Percentiles rank a stretch among this genome's conserved stretches.
Conservation (phyloP, 1,140 invertebrate genomes). For the Bicyclus anynana region DNA sequence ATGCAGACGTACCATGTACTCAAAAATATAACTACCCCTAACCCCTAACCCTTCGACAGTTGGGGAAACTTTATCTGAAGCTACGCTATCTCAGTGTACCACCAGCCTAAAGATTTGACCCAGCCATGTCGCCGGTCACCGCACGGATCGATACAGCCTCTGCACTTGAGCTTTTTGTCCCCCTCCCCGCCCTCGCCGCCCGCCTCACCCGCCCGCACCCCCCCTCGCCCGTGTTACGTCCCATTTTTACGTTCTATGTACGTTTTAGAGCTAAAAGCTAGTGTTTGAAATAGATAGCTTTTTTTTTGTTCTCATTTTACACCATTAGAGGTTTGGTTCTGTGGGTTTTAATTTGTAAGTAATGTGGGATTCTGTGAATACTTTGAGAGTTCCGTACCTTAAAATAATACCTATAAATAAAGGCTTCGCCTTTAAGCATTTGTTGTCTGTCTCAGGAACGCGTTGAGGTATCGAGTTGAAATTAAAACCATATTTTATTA, state of each 20-base stretch:
- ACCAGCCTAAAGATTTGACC: slow-evolving; percentile 44
- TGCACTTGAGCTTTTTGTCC: slow-evolving; percentile 69
- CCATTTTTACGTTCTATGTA: slow-evolving; percentile 51
- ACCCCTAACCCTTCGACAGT: too few relatives aligned
- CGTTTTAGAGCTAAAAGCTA: slow-evolving; percentile 12
- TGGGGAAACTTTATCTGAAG: background rate
- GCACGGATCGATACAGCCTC: slow-evolving; percentile 70
- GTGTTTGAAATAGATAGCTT: background rate
- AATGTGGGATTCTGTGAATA: background rate
- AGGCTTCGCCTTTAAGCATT: too few relatives aligned
- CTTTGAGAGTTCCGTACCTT: background rate
- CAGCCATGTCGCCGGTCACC: slow-evolving; percentile 65
- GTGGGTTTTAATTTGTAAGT: background rate
- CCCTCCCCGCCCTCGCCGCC: slow-evolving; percentile 24
- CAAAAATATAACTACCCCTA: too few relatives aligned
- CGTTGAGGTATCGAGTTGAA: too few relatives aligned
- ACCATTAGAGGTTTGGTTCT: background rate
- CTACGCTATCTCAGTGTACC: slow-evolving; percentile 20
- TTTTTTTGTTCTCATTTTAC: slow-evolving; percentile 16
- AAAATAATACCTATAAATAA: too few relatives aligned
- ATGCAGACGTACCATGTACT: too few relatives aligned
- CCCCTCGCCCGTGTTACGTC: slow-evolving; percentile 31
- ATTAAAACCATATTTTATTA: too few relatives aligned
- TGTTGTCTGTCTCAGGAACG: too few relatives aligned
- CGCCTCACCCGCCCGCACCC: slow-evolving; percentile 11